Base-by-base conservation (phyloP, 2,888 invertebrate species). In the Folsomia manolachei region DNA sequence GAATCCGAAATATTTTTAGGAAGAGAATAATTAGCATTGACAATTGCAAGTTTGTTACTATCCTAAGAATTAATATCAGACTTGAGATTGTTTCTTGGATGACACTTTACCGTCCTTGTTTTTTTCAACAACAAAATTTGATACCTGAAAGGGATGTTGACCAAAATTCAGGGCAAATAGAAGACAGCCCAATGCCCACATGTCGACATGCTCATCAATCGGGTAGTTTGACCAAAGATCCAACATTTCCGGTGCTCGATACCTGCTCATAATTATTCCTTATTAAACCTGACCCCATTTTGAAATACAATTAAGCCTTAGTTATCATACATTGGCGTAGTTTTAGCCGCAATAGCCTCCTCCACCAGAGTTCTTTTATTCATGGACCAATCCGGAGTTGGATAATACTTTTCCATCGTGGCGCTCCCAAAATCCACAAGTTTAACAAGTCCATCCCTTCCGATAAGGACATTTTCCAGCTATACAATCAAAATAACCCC, bases 181-280 rank as follows among this genome's bases (percentile, higher is more conserved):
- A 77, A 99, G 89, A 84, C 99, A 99, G 7, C 99, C 99, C 18
- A 99, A 86, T 0, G 98, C 97, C 99, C 99, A 99, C 52, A 97
- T 88, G 85, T 99, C 99, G 1, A 92, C 90, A 61, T 92, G 90
- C 78, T 92, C 89, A 71, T 95, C 95, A 79, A 99, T 95, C 75
- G 91, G 92, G 83, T 91, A 91, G 84, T 99, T 97, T 82, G 91
- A 94, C 93, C 98, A 99, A 2, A 97, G 94, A 83, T 98, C 97
- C 77, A 98, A 87, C 91, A 98, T 96, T 87, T 99, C 99, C 27
- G 99, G 99, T 0, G 98, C 93, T 83, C 99, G 88, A 85, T 99
- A 99, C 98, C 78, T 78, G 27, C 24, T n/a, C n/a, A n/a, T n/a
- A n/a, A n/a, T n/a, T n/a, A n/a, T n/a, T n/a, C n/a, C n/a, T n/a